A percentile compares a stretch with the other conserved stretches of the same genome.
Conservation (phyloP, 2,888 invertebrate genomes). For the Drosophila koepferae region DNA sequence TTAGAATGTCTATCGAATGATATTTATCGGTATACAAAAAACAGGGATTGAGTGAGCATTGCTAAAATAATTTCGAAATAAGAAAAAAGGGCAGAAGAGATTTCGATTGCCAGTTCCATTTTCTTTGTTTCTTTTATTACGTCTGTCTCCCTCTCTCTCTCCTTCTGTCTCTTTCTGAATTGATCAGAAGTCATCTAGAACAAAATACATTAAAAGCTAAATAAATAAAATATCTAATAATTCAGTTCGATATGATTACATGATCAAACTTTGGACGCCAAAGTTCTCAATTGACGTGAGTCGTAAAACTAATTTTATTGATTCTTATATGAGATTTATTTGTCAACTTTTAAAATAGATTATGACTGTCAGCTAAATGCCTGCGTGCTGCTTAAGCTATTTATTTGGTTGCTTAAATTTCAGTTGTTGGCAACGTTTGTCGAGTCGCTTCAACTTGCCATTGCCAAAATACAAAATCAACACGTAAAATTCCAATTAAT, state of each 20-base stretch:
- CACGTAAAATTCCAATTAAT: constrained; percentile 82
- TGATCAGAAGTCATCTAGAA: too few relatives aligned
- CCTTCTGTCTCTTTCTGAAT: too few relatives aligned
- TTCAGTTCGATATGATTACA: not conserved
- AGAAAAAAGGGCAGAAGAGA: not conserved
- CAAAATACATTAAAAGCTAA: too few relatives aligned
- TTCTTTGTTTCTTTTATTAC: too few relatives aligned
- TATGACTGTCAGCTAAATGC: constrained; percentile 2
- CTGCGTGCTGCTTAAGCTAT: not conserved
- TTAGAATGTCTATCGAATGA: constrained; percentile 1
- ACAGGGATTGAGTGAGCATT: not conserved
- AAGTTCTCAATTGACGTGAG: not conserved
- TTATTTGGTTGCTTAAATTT: constrained; percentile 5
- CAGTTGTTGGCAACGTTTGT: constrained; percentile 20
- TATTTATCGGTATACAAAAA: constrained; percentile 20
- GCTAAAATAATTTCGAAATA: not conserved
- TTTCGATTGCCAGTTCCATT: too few relatives aligned
- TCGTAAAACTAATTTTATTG: constrained; percentile 2
- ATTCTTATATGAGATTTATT: constrained; percentile 1
- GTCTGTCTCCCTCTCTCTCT: too few relatives aligned
- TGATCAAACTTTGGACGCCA: not conserved
- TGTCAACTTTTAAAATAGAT: constrained; percentile 10
- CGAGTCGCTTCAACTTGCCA: constrained; percentile 15
- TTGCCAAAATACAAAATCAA: constrained; percentile 66
- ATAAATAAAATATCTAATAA: not conserved